A percentile compares a stretch with the other conserved stretches of the same genome.
phyloP scores from a whole-genome alignment of 1,140 invertebrate genomes.

The Uloborus diversus region DNA sequence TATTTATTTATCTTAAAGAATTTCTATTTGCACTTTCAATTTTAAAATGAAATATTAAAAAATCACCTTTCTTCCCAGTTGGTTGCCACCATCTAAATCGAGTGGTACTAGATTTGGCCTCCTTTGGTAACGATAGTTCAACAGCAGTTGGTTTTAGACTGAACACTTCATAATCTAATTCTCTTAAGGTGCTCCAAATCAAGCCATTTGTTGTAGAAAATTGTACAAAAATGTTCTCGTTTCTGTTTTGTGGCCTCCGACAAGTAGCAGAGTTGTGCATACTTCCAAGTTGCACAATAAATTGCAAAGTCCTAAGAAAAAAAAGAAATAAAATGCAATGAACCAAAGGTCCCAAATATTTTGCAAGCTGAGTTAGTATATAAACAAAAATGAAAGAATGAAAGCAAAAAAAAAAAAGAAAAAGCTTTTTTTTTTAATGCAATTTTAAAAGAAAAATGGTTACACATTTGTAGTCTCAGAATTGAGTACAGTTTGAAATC shows the following conservation, averaged over 20 bases:
- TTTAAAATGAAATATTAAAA: no score
- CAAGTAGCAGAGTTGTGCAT: conserved; percentile 37
- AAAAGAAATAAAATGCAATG: conserved; percentile 1
- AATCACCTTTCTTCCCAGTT: conserved; percentile 63
- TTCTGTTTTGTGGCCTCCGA: conserved; percentile 62
- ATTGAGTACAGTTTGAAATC: no score
- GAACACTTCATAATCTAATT: conserved; percentile 63
- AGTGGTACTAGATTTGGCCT: conserved; percentile 64
- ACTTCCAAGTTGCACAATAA: conserved; percentile 58
- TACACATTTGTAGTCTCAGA: no score
- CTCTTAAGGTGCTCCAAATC: conserved; percentile 64
- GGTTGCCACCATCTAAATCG: conserved; percentile 68
- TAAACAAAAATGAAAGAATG: no score
- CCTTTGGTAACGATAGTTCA: conserved; percentile 62
- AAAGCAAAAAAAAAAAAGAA: no score
- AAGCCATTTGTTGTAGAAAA: conserved; percentile 62
- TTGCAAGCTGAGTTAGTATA: no score
- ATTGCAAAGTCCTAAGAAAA: conserved; percentile 43
- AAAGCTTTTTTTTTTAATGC: neutral
- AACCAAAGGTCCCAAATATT: no score
- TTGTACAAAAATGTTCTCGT: conserved; percentile 53
- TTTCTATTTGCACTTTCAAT: no score
- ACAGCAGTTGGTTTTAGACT: conserved; percentile 62
- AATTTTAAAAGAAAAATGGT: neutral
- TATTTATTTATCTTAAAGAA: no score